Base-by-base conservation (phyloP, 2,797 vertebrate genomes). In the Etheostoma perlongum region DNA sequence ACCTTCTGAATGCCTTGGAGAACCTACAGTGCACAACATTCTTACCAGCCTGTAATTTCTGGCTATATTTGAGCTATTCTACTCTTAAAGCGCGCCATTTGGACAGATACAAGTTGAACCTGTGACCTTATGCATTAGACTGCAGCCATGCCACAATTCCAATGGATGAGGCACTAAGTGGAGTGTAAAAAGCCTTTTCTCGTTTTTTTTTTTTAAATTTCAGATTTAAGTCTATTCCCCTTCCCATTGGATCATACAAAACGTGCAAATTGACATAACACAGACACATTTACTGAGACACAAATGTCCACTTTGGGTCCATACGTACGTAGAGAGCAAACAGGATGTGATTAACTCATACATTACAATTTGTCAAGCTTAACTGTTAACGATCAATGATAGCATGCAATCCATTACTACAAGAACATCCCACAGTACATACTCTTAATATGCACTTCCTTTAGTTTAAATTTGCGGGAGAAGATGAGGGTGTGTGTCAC, bases 41-140 rank as follows among this genome's bases (percentile, higher is more conserved):
- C 59, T 47, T 21, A 27, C 25, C 10, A n/a, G 58, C 54, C 59
- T 47, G 52, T 81, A 74, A 78, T 79, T 83, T 76, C 72, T 36
- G 54, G 42, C 3, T n/a, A 25, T 64, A 0, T 47, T 52, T 53
- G 4, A 10, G 42, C 64, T 42, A 4, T 51, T 72, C 49, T 47
- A 7, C 59, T 60, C 40, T 73, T 33, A 58, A 44, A 27, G 23
- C 68, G 19, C 69, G 51, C 68, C 79, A 59, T 74, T 78, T 79
- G 76, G 77, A 68, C 36, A 5, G 73, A 83, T 21, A 8, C 58
- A 42, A 63, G 67, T 63, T 82, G 82, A 90, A 84, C 84, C 72
- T 1, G 0, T 53, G 87, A 90, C 75, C 84, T 62, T 49, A 0
- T 49, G 76, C 81, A 78, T 85, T 82, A 85, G 73, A 4, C 63